Conservation (phyloP, 2,888 invertebrate genomes). For the Clanis bilineata region DNA sequence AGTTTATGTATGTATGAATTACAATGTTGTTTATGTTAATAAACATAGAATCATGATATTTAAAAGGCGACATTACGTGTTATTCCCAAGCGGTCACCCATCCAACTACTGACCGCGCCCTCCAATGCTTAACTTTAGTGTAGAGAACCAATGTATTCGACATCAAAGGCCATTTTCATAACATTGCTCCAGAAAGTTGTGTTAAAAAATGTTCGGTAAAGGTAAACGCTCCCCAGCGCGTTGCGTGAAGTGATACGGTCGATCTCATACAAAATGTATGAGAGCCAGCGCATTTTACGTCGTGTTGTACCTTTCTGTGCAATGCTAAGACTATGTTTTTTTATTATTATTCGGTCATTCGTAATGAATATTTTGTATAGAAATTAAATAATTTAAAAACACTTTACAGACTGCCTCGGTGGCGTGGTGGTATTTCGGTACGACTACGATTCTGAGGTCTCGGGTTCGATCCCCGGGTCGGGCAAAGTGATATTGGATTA, state of each 20-base stretch:
- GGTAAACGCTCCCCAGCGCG: not conserved
- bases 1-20: too few relatives aligned
- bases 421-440: too few relatives aligned
- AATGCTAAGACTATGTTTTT: not conserved
- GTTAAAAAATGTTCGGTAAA: not conserved
- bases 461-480: too few relatives aligned
- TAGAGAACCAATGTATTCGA: not conserved
- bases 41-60: not conserved
- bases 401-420: too few relatives aligned
- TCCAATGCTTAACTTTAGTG: not conserved
- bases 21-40: not conserved
- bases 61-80: not conserved
- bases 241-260: not conserved
- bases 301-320: not conserved
- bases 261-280: slow-evolving; percentile 4
- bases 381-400: too few relatives aligned
- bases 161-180: not conserved
- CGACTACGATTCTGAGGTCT: too few relatives aligned
- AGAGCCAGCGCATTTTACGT: not conserved
- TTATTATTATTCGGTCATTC: not conserved
- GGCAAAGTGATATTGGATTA: too few relatives aligned
- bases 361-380: too few relatives aligned
- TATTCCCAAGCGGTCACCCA: not conserved
- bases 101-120: not conserved
- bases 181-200: not conserved